Evolutionary conservation across 2,888 invertebrate genomes (phyloP).

Genomic region (Exephanes ischioxanthus): DNA sequence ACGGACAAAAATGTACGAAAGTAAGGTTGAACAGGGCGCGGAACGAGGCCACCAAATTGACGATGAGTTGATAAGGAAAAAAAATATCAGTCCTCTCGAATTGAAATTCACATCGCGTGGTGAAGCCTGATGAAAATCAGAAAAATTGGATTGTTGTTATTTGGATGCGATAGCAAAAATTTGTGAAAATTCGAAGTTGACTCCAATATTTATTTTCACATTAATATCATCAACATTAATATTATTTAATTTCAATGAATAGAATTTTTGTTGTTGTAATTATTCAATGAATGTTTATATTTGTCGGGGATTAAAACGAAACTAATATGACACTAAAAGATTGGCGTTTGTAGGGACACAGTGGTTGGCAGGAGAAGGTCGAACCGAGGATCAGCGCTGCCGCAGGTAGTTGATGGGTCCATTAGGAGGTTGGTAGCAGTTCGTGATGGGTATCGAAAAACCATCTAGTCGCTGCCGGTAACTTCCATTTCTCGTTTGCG

Average conservation of each 20-base stretch:
- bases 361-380: constrained; percentile 32
- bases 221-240: background rate
- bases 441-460: constrained; percentile 68
- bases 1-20: constrained; percentile 49
- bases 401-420: constrained; percentile 67
- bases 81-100: background rate
- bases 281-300: background rate
- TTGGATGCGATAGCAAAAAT: background rate
- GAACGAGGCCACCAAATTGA: constrained; percentile 26
- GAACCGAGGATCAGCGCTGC: constrained; percentile 58
- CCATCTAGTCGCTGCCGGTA: constrained; percentile 70
- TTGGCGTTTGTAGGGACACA: background rate
- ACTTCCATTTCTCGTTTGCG: constrained; percentile 65
- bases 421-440: constrained; percentile 64
- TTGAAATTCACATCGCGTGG: constrained; percentile 15
- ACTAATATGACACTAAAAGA: background rate
- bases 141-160: background rate
- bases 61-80: constrained; percentile 20
- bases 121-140: background rate
- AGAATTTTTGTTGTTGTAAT: background rate
- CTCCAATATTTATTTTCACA: background rate
- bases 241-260: background rate
- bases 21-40: constrained; percentile 47
- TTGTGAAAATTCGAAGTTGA: background rate
- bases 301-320: background rate